Conservation (phyloP, 2,797 vertebrate genomes). For the Rhincodon typus region DNA sequence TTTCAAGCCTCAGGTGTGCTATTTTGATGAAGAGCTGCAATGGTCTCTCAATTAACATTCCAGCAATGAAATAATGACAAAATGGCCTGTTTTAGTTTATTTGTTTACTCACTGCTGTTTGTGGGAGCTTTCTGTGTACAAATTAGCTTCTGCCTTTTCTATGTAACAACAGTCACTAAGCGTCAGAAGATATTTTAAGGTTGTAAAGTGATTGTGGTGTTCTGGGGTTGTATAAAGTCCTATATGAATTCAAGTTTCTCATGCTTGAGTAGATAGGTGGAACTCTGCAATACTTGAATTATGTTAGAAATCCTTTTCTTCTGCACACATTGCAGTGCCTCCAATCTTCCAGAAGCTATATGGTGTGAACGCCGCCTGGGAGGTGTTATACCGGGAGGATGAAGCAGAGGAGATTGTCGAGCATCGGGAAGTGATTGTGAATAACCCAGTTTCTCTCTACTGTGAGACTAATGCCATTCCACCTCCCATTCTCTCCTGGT, state of each 20-base stretch:
- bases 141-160: neutral
- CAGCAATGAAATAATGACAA: neutral
- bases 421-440: conserved; percentile 65
- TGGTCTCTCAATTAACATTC: neutral
- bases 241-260: neutral
- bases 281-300: neutral
- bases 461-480: conserved; percentile 79
- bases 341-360: conserved; percentile 74
- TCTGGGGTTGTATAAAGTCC: neutral
- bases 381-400: conserved; percentile 44
- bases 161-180: neutral
- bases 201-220: neutral
- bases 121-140: neutral
- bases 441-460: conserved; percentile 66
- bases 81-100: neutral
- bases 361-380: conserved; percentile 50
- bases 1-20: neutral
- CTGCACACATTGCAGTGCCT: conserved; percentile 61
- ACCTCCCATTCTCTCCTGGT: conserved; percentile 75
- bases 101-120: neutral
- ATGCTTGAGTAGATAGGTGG: neutral
- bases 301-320: neutral
- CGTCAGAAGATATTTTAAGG: neutral
- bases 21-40: neutral
- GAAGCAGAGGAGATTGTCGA: conserved; percentile 62